Percentiles rank a stretch among this genome's conserved stretches.
Evolutionary conservation across 2,797 vertebrate genomes (phyloP).

Genomic region (Sternotherus odoratus): DNA sequence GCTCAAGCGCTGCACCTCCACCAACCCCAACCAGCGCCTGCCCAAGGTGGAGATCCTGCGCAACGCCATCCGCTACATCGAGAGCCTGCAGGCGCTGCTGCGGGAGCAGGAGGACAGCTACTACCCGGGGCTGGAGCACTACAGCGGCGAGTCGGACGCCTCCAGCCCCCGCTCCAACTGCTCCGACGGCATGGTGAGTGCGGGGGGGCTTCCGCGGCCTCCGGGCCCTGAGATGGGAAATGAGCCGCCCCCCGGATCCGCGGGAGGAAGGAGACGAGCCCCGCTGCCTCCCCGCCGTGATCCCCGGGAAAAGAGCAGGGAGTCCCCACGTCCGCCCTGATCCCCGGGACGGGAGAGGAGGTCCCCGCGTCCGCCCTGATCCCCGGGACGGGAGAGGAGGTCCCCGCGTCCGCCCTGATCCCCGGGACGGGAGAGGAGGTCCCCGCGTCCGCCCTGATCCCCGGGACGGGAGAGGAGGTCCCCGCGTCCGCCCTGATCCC

Average conservation of each 20-base stretch:
- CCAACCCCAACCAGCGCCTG: slow-evolving; percentile 95
- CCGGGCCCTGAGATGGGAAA: no score
- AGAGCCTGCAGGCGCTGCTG: slow-evolving; percentile 94
- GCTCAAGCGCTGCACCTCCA: slow-evolving; percentile 95
- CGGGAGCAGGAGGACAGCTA: slow-evolving; percentile 91
- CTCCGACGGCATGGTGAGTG: slow-evolving; percentile 97
- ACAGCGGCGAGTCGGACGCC: slow-evolving; percentile 95
- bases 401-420: background rate
- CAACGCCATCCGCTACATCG: slow-evolving; percentile 98
- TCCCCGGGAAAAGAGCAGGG: background rate
- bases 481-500: background rate
- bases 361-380: background rate
- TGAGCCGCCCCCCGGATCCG: background rate
- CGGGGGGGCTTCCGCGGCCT: background rate
- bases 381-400: background rate
- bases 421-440: background rate
- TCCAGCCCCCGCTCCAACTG: slow-evolving; percentile 97
- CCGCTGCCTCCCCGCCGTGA: background rate
- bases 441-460: background rate
- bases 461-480: background rate
- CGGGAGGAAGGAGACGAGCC: background rate
- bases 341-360: background rate
- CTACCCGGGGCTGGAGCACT: slow-evolving; percentile 91
- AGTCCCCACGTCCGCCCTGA: background rate
- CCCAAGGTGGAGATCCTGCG: slow-evolving; percentile 98